These are phyloP conservation scores for Tachysurus vachellii DNA, from an alignment of 2,113 vertebrate genomes.

Conservation along the genomic window DNA sequence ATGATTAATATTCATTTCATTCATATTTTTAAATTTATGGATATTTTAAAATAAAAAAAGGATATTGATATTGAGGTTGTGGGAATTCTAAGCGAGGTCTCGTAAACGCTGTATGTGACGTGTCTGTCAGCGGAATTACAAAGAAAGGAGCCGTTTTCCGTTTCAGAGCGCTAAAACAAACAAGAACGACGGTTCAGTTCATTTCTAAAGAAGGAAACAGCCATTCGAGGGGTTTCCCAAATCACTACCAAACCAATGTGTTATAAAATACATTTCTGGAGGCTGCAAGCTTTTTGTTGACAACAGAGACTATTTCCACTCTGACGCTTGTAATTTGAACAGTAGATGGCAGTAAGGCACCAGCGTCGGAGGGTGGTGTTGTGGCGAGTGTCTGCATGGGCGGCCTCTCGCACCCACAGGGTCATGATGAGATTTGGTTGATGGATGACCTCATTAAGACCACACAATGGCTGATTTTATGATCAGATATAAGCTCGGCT, in stretches of 20 bases:
- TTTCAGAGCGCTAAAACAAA: too few relatives aligned
- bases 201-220: neutral
- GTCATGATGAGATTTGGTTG: constrained; percentile 48
- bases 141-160: neutral
- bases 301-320: neutral
- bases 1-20: neutral
- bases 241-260: neutral
- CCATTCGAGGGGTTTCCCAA: neutral
- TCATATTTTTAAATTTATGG: too few relatives aligned
- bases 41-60: too few relatives aligned
- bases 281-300: neutral
- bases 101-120: neutral
- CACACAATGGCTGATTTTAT: constrained; percentile 46
- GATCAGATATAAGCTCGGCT: constrained; percentile 32
- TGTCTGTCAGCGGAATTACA: neutral
- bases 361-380: neutral
- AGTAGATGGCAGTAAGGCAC: constrained; percentile 61
- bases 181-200: neutral
- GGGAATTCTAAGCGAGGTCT: neutral
- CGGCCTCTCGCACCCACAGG: constrained; percentile 1
- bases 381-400: constrained; percentile 3
- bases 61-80: neutral
- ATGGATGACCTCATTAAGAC: constrained; percentile 55
- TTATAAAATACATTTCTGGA: neutral
- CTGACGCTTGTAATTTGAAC: constrained; percentile 1